phyloP scores from a whole-genome alignment of 2,888 invertebrate genomes.

The Caenorhabditis angaria region DNA sequence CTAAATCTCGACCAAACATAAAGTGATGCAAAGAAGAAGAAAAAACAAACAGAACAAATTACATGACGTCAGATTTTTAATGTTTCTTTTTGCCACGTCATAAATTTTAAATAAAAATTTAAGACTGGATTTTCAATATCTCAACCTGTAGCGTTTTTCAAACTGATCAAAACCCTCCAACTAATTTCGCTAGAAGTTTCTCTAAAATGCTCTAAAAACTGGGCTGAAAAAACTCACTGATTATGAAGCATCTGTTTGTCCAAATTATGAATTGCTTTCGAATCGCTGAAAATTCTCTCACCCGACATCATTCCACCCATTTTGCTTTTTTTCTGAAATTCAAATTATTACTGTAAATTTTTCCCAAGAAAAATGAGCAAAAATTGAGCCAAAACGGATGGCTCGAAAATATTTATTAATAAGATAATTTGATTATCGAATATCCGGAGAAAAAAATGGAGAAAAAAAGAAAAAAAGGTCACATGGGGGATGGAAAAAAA shows the following conservation, averaged over 20 bases:
- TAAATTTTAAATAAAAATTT: background rate
- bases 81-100: too few relatives aligned
- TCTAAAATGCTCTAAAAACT: background rate
- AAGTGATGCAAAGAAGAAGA: too few relatives aligned
- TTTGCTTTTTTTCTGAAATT: constrained; percentile 4
- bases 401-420: too few relatives aligned
- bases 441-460: background rate
- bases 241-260: constrained; percentile 40
- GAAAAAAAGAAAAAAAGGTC: background rate
- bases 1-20: too few relatives aligned
- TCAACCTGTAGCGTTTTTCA: background rate
- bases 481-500: background rate
- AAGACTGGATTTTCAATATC: background rate
- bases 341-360: too few relatives aligned
- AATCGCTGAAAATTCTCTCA: constrained; percentile 30
- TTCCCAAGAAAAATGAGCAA: too few relatives aligned
- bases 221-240: constrained; percentile 25
- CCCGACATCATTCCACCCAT: constrained; percentile 40
- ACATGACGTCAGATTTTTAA: too few relatives aligned
- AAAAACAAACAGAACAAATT: too few relatives aligned
- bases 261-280: constrained; percentile 39
- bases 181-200: too few relatives aligned
- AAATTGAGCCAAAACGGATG: too few relatives aligned
- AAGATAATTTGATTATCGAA: background rate
- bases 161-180: too few relatives aligned